Conservation (phyloP, 2,888 invertebrate species). For the Zootermopsis nevadensis region DNA sequence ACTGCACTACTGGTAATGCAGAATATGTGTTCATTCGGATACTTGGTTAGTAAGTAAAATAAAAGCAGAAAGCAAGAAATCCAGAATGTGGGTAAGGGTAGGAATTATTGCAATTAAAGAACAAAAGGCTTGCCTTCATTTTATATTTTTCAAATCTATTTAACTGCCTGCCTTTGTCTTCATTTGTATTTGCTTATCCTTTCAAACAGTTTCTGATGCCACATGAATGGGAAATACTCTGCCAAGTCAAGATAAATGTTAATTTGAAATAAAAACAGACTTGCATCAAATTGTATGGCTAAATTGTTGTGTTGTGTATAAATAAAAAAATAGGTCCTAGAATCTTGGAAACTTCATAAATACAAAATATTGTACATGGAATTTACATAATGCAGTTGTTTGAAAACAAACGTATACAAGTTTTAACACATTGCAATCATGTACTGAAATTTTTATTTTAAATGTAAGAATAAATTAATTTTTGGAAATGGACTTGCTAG, state of each 20-base stretch:
- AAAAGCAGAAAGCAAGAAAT: background rate
- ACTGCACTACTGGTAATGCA: constrained; percentile 21
- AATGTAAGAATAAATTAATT: background rate
- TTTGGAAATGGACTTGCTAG: background rate
- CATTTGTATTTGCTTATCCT: background rate
- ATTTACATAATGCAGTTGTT: background rate
- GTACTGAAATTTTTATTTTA: background rate
- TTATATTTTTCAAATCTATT: background rate
- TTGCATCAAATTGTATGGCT: background rate
- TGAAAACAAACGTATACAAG: background rate
- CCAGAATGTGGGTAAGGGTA: background rate
- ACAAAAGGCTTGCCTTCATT: background rate
- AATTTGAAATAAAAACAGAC: background rate
- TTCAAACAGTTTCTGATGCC: constrained; percentile 18
- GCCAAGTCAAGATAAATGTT: constrained; percentile 9
- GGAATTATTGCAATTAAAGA: background rate
- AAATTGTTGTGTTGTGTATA: background rate
- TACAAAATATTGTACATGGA: background rate
- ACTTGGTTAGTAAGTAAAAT: constrained; percentile 31
- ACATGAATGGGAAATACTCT: background rate
- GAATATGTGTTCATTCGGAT: constrained; percentile 47
- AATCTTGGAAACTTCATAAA: background rate
- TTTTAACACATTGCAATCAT: background rate
- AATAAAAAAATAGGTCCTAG: background rate
- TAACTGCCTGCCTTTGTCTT: constrained; percentile 2